A percentile compares a stretch with the other conserved stretches of the same genome.
Conservation (phyloP, 2,888 invertebrate species). For the Lomographa bimaculata region DNA sequence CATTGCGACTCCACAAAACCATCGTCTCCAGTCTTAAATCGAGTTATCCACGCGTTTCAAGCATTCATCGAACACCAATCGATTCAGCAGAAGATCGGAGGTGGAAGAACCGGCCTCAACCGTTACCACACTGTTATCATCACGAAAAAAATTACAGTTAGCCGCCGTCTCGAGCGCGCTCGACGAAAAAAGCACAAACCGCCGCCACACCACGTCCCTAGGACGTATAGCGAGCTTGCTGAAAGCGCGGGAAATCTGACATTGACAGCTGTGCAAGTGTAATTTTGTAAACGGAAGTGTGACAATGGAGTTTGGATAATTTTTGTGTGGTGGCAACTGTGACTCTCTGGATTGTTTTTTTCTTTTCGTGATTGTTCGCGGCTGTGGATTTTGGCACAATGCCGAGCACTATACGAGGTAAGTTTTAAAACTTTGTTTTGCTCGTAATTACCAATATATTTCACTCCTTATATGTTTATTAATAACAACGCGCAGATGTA, state of each 20-base stretch:
- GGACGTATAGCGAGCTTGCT: conserved; percentile 61
- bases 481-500: too few species aligned
- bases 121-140: conserved; percentile 65
- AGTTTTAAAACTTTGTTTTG: too few species aligned
- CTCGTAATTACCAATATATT: too few species aligned
- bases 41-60: conserved; percentile 35
- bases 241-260: conserved; percentile 61
- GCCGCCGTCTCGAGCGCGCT: conserved; percentile 56
- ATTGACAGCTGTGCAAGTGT: conserved; percentile 53
- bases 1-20: conserved; percentile 4
- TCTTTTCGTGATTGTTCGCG: conserved; percentile 38
- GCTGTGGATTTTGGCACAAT: conserved; percentile 67
- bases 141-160: conserved; percentile 82
- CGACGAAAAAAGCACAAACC: conserved; percentile 76
- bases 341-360: conserved; percentile 47
- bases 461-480: too few species aligned
- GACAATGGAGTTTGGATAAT: conserved; percentile 66
- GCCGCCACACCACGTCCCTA: conserved; percentile 64
- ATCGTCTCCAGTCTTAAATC: conserved; percentile 14
- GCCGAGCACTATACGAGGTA: conserved; percentile 82
- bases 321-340: conserved; percentile 42
- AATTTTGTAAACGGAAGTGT: conserved; percentile 39
- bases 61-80: conserved; percentile 51
- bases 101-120: conserved; percentile 67
- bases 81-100: conserved; percentile 49